Percentiles rank a stretch among this genome's conserved stretches.
Conservation (phyloP, 2,888 invertebrate genomes). For the Silvanus unidentatus region DNA sequence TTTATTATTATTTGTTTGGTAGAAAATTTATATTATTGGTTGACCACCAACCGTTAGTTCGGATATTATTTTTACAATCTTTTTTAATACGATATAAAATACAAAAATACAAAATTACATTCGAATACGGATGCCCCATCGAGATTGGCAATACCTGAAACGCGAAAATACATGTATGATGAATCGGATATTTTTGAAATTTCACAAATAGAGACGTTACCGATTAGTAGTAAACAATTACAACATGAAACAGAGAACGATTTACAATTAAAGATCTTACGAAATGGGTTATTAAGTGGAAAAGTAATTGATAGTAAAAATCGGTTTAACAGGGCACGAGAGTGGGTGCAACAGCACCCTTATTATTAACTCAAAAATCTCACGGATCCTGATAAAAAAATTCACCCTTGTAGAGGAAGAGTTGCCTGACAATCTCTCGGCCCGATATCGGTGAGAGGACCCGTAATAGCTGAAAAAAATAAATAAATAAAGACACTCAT, state of each 20-base stretch:
- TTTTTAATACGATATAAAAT: constrained; percentile 2
- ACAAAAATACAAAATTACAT: neutral
- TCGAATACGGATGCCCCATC: constrained; percentile 1
- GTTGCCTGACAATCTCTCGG: no score
- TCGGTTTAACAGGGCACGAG: no score
- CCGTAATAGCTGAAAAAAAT: no score
- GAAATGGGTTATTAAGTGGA: neutral
- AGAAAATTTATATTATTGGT: constrained; percentile 5
- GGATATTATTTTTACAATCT: constrained; percentile 7
- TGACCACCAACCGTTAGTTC: constrained; percentile 11
- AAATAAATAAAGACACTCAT: no score
- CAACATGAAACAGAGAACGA: neutral
- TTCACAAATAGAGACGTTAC: neutral
- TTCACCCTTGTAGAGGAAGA: no score
- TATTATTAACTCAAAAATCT: no score
- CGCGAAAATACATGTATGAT: neutral
- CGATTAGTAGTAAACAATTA: neutral
- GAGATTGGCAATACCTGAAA: neutral
- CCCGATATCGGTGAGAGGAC: no score
- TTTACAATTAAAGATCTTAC: neutral
- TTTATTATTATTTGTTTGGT: constrained; percentile 10
- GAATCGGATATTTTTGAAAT: neutral
- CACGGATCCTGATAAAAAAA: no score
- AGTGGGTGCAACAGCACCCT: no score
- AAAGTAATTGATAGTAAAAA: neutral